These are phyloP conservation scores for Hypomesus transpacificus DNA, from an alignment of 2,113 vertebrate genomes.

Conservation along the genomic window DNA sequence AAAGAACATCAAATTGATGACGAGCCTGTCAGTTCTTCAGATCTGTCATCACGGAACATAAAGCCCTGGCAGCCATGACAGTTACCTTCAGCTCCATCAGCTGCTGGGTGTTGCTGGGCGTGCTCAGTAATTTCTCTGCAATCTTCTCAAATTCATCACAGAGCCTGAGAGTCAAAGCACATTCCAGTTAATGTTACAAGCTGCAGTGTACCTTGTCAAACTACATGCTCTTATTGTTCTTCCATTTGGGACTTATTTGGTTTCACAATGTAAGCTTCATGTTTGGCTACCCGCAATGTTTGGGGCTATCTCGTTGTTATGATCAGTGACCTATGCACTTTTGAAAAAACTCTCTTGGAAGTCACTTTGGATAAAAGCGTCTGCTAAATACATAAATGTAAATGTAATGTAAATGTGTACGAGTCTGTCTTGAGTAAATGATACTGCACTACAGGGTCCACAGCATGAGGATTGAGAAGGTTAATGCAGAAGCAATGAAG, in stretches of 20 bases:
- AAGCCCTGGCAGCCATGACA: not conserved
- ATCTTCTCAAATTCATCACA: constrained; percentile 83
- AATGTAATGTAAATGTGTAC: not conserved
- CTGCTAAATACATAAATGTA: no score
- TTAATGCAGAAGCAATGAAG: not conserved
- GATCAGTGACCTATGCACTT: no score
- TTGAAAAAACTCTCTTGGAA: no score
- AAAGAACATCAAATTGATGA: no score
- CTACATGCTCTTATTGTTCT: no score
- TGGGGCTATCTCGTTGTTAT: no score
- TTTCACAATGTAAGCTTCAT: no score
- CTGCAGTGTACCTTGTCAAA: not conserved
- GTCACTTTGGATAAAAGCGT: no score
- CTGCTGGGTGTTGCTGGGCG: constrained; percentile 78
- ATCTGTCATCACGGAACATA: not conserved
- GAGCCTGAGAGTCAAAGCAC: constrained; percentile 66
- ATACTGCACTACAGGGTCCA: not conserved
- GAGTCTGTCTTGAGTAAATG: not conserved
- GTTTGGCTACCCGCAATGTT: no score
- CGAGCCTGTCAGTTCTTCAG: no score
- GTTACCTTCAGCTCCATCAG: constrained; percentile 86
- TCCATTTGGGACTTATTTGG: no score
- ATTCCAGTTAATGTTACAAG: constrained; percentile 1
- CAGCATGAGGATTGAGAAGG: not conserved
- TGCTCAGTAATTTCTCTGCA: constrained; percentile 79